phyloP scores from a whole-genome alignment of 2,888 invertebrate genomes.

The Ganaspis brasiliensis region DNA sequence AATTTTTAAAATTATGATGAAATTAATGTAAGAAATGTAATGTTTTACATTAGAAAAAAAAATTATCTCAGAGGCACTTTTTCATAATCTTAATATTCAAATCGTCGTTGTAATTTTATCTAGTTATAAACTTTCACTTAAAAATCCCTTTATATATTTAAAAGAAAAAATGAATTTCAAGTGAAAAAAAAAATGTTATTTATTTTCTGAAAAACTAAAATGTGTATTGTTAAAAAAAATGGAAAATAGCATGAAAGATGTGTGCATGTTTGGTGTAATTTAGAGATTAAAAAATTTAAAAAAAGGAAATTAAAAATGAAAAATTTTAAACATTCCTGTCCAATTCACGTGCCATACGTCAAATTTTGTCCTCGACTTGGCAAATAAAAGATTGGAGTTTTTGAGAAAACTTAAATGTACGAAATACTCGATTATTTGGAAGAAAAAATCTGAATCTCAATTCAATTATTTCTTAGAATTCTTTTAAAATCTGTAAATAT shows the following conservation, averaged over 20 bases:
- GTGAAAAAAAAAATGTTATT: not conserved
- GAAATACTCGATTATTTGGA: not conserved
- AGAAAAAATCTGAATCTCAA: no score
- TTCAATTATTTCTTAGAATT: not conserved
- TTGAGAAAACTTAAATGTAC: no score
- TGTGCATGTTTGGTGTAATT: not conserved
- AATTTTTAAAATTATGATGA: no score
- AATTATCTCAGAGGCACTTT: no score
- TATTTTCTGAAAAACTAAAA: not conserved
- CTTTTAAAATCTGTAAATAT: constrained; percentile 15
- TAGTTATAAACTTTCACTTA: not conserved
- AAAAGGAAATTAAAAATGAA: not conserved
- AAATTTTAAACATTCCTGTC: not conserved
- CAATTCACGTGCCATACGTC: constrained; percentile 11
- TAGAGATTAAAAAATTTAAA: not conserved
- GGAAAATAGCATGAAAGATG: not conserved
- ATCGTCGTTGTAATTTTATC: constrained; percentile 32
- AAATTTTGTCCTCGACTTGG: constrained; percentile 17
- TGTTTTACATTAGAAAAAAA: not conserved
- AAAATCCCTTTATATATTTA: not conserved
- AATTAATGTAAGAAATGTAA: not conserved
- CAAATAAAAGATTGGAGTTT: not conserved
- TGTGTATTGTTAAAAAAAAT: constrained; percentile 4
- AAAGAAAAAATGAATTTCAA: not conserved
- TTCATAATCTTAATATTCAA: not conserved